Base-by-base conservation (phyloP, 2,797 vertebrate species). In the Sus cebifrons region DNA sequence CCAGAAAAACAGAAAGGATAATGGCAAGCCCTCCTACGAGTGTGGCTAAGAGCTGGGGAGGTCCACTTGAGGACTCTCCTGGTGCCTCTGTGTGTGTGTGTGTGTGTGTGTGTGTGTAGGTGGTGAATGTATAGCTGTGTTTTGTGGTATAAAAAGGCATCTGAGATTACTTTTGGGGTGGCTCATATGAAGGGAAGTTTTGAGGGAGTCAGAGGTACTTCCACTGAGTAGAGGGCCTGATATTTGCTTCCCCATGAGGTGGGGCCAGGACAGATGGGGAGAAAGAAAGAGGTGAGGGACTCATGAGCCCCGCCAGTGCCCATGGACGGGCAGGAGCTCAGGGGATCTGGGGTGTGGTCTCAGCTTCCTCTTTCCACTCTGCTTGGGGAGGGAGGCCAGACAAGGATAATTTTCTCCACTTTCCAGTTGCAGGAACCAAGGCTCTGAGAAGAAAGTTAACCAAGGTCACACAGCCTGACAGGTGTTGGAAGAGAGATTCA, bases 161-260 rank as follows among this genome's bases (percentile, higher is more conserved):
- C 32, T 52, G 1, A 70, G 23, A 70, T 77, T 68, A 25, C 36
- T 87, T 87, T 81, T 0, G 40, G 32, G 27, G 56, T 64, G 68
- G 5, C 27, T 83, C 36, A 23, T 25, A 3, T 36, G 18, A 86
- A 17, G 20, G 23, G 73, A 25, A 65, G 27, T 83, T 93, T 91
- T 84, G 86, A 91, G 84, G 60, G 40, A 36, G 12, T 54, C 92
- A 86, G 60, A 95, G 79, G 2, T 58, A 97, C 52, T 90, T 64
- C 17, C 23, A 71, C 15, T 73, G 27, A 25, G 56, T 9, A 89
- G 32, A 64, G 29, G 32, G 27, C 40, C n/a, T 79, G 56, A 49
- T 10, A 67, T 71, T 49, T 83, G 17, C 11, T 2, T 74, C 44
- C 27, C 18, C 62, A 68, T n/a, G 17, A 68, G 67, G 58, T 20